These are phyloP conservation scores for Leuctra nigra DNA, from an alignment of 2,888 invertebrate genomes.

Conservation along the genomic window DNA sequence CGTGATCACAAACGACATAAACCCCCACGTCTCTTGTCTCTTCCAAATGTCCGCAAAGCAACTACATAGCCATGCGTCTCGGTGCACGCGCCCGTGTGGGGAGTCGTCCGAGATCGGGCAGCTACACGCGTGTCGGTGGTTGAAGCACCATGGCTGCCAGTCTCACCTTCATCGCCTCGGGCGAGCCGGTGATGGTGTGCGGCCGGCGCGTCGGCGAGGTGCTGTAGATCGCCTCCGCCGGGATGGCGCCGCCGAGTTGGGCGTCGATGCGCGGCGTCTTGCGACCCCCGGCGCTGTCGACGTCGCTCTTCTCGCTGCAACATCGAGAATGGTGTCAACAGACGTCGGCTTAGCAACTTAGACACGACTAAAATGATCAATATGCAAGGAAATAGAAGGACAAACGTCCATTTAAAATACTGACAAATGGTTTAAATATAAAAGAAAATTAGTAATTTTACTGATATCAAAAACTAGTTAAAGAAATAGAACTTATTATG, in stretches of 20 bases:
- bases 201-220: conserved; percentile 42
- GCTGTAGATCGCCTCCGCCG: conserved; percentile 69
- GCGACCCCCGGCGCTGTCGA: conserved; percentile 31
- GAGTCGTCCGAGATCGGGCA: no score
- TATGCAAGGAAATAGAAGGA: no score
- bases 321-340: neutral
- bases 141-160: conserved; percentile 84
- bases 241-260: conserved; percentile 48
- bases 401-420: no score
- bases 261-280: conserved; percentile 32
- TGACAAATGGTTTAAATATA: no score
- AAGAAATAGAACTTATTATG: no score
- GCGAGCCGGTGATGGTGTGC: conserved; percentile 46
- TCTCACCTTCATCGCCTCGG: conserved; percentile 82
- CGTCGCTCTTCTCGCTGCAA: conserved; percentile 42
- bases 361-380: no score
- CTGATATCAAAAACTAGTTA: no score
- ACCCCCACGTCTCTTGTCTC: neutral
- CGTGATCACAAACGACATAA: no score
- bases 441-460: no score
- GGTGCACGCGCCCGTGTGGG: no score
- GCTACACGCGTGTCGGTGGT: conserved; percentile 77
- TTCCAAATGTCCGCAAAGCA: neutral
- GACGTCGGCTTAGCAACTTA: no score
- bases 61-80: conserved; percentile 9